phyloP scores from a whole-genome alignment of 2,797 vertebrate genomes.

The Acanthiza pusilla region DNA sequence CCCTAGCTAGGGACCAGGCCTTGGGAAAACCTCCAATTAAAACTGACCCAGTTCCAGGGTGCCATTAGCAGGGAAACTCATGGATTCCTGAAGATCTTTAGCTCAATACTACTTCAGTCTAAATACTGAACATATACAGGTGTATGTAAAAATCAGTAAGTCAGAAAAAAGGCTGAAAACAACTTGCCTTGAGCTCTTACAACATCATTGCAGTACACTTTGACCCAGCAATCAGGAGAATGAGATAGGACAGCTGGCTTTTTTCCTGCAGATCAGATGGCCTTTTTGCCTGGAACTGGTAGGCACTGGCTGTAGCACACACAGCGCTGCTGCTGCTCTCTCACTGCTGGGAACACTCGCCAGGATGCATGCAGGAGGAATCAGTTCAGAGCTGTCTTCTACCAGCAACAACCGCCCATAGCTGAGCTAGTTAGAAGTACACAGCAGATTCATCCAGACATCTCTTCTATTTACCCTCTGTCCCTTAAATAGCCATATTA shows the following conservation, averaged over 20 bases:
- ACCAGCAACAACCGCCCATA: neutral
- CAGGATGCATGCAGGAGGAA: neutral
- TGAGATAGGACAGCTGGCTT: neutral
- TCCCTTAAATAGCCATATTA: neutral
- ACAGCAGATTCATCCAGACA: neutral
- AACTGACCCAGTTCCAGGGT: neutral
- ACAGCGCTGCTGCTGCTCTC: neutral
- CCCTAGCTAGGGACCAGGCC: rapidly evolving
- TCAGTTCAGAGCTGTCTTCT: neutral
- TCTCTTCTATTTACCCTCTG: neutral
- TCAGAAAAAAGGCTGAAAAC: rapidly evolving
- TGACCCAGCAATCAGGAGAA: neutral
- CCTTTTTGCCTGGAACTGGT: neutral
- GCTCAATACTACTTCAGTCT: neutral
- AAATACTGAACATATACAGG: neutral
- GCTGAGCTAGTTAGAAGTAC: neutral
- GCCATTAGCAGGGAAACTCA: neutral
- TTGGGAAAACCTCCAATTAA: neutral
- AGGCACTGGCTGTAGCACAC: neutral
- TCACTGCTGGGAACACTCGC: neutral
- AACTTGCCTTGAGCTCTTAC: neutral
- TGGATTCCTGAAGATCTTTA: neutral
- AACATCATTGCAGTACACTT: neutral
- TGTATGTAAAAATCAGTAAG: neutral
- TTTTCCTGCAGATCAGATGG: neutral